These are phyloP conservation scores for Clarias magur DNA, from an alignment of 2,113 vertebrate species.

Conservation along the genomic window DNA sequence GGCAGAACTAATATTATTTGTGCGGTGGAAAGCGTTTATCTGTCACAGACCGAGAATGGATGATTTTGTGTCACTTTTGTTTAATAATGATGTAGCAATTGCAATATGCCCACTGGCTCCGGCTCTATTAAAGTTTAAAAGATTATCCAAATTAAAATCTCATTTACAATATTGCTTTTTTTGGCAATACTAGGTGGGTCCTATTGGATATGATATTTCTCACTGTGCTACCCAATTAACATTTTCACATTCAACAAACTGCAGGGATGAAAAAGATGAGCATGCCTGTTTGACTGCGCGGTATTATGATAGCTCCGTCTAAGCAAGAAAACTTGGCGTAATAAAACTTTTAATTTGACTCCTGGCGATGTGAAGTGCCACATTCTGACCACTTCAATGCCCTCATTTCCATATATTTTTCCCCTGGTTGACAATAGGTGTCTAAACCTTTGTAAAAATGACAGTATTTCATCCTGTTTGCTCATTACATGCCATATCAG, in stretches of 20 bases:
- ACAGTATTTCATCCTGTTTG: conserved; percentile 22
- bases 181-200: conserved; percentile 73
- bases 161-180: conserved; percentile 83
- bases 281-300: conserved; percentile 63
- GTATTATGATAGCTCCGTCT: conserved; percentile 63
- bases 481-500: conserved; percentile 33
- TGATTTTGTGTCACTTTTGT: conserved; percentile 81
- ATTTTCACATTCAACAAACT: conserved; percentile 76
- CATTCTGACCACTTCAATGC: conserved; percentile 19
- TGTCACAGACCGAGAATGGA: conserved; percentile 77
- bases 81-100: conserved; percentile 82
- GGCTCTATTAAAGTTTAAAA: conserved; percentile 81
- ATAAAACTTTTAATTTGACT: conserved; percentile 53
- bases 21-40: conserved; percentile 77
- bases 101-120: conserved; percentile 77
- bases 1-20: conserved; percentile 83
- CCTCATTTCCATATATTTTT: conserved; percentile 29
- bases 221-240: conserved; percentile 76
- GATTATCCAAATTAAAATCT: conserved; percentile 82
- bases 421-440: conserved; percentile 24
- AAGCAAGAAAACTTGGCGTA: conserved; percentile 57
- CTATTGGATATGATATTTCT: conserved; percentile 70
- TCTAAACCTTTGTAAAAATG: conserved; percentile 16
- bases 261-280: conserved; percentile 66
- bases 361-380: conserved; percentile 62